Percentiles rank a stretch among this genome's conserved stretches.
phyloP scores from a whole-genome alignment of 2,797 vertebrate species.

The Monodelphis domestica region DNA sequence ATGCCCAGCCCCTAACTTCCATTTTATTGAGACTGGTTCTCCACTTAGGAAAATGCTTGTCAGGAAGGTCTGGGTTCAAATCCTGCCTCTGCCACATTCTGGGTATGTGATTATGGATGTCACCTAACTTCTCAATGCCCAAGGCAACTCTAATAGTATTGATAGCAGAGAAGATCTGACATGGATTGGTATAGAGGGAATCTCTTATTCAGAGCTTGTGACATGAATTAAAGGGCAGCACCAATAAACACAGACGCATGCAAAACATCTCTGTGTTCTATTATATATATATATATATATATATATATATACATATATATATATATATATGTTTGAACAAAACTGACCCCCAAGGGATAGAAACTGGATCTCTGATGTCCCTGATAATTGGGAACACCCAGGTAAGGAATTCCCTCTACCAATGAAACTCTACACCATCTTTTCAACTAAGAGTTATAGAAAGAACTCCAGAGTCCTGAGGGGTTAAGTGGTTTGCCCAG shows the following conservation, averaged over 20 bases:
- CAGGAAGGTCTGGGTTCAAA: background rate
- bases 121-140: background rate
- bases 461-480: background rate
- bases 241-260: background rate
- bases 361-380: background rate
- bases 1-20: background rate
- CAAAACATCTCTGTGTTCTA: background rate
- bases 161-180: background rate
- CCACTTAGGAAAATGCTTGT: too few relatives aligned
- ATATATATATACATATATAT: too few relatives aligned
- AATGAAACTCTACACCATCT: background rate
- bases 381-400: background rate
- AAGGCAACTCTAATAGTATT: background rate
- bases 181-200: background rate
- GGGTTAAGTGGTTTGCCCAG: background rate
- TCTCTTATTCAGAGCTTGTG: background rate
- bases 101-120: background rate
- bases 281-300: too few relatives aligned
- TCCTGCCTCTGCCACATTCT: background rate
- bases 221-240: background rate
- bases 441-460: background rate
- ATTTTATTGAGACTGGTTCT: background rate
- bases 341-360: background rate
- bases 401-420: background rate
- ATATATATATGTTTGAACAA: background rate